Evolutionary conservation across 2,113 vertebrate genomes (phyloP), one percentile per base, ranked within the genome.

Genomic region (Orthonyx spaldingii): DNA sequence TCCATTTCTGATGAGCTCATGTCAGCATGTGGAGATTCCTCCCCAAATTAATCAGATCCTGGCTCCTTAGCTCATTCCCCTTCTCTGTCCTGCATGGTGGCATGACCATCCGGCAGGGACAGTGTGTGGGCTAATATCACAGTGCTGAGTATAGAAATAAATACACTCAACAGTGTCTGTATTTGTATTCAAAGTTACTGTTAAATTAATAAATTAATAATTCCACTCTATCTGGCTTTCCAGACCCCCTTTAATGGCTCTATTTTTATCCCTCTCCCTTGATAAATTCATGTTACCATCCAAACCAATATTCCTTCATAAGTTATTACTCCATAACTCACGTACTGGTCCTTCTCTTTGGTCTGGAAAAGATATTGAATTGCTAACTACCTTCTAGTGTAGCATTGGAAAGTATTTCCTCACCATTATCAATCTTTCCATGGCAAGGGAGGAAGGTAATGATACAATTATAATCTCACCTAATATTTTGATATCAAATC

Each of bases 311-410:
- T 61, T 91, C 79, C 6, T 74, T 92, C 41, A 30, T 19, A 53
- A 90, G 61, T 93, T 96, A 92, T 96, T 91, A 85, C 56, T 27
- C 47, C 41, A 47, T 88, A 91, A 78, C 11, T 96, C 57, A 75
- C 44, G 49, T 65, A 42, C 26, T 16, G 68, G 89, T 82, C 66
- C 28, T 84, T 90, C 91, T 87, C 76, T 65, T 89, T 50, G 35
- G 28, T 91, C 61, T 87, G 71, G 49, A 94, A 91, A 91, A 86
- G 64, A 87, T 70, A 84, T 77, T 88, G 87, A 63, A 89, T 90
- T 92, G 53, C 49, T 96, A 96, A 92, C 95, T 91, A 69, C 52
- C 24, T 81, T 76, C 44, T 80, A 24, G 13, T 44, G 47, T 39
- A 52, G 39, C 77, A 42, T 84, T 84, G 75, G 49, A 79, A 94